These are phyloP conservation scores for Neogale vison DNA, from an alignment of 2,113 vertebrate species.

Conservation along the genomic window DNA sequence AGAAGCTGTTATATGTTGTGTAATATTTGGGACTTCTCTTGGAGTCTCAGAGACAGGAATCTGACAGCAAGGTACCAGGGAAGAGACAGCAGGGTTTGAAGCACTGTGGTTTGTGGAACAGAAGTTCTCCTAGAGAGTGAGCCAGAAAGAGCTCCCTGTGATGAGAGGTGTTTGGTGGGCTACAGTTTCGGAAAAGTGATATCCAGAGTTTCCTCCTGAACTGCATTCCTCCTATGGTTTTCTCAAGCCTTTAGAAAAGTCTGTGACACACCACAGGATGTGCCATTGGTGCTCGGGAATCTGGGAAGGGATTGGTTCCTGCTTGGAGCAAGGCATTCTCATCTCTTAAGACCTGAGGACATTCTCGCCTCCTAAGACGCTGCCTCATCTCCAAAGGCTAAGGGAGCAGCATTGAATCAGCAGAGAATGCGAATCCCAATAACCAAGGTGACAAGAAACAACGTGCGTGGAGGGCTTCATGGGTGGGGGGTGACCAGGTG, in stretches of 20 bases:
- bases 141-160: not conserved
- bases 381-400: not conserved
- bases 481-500: not conserved
- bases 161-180: not conserved
- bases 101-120: not conserved
- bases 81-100: not conserved
- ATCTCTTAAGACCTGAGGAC: not conserved
- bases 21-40: not conserved
- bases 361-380: not conserved
- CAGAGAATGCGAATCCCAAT: not conserved
- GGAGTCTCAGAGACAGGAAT: not conserved
- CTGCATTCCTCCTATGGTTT: not conserved
- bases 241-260: not conserved
- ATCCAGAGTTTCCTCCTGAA: not conserved
- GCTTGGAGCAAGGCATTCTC: not conserved
- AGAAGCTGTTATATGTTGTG: not conserved
- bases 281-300: not conserved
- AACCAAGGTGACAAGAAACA: not conserved
- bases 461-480: not conserved
- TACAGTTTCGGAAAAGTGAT: not conserved
- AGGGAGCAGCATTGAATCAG: not conserved
- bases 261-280: not conserved
- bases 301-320: not conserved
- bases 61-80: not conserved
- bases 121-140: not conserved